Conservation (phyloP, 2,797 vertebrate genomes). For the Cossypha polioptera region DNA sequence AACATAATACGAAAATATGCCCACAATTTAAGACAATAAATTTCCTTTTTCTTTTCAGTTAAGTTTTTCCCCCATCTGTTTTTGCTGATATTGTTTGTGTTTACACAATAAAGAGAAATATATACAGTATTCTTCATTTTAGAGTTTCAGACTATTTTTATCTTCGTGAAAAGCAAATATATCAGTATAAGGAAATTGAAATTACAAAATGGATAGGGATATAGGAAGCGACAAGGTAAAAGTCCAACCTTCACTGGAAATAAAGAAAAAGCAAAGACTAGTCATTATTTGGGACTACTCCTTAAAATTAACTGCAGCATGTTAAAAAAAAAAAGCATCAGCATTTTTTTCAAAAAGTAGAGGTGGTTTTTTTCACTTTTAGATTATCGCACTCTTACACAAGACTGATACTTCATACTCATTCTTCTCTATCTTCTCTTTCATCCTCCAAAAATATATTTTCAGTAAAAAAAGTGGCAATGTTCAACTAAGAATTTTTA, state of each 20-base stretch:
- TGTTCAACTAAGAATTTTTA: neutral
- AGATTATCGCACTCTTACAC: neutral
- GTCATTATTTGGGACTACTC: neutral
- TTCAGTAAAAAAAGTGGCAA: neutral
- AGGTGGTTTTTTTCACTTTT: neutral
- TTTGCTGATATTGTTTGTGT: neutral
- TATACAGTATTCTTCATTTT: neutral
- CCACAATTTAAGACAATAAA: neutral
- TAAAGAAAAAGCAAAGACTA: neutral
- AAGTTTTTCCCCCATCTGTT: neutral
- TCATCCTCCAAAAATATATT: neutral
- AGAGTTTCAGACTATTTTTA: neutral
- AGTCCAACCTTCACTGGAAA: neutral
- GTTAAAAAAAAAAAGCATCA: neutral
- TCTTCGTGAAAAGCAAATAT: neutral
- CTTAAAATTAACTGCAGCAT: neutral
- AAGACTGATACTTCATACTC: neutral
- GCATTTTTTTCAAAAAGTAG: neutral
- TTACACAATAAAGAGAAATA: neutral
- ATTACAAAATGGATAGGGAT: neutral
- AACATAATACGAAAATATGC: fast-evolving
- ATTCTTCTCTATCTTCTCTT: neutral
- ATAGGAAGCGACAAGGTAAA: neutral
- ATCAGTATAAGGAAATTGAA: neutral
- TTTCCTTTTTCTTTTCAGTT: neutral